These are phyloP conservation scores for Pangasius larnaudii DNA, from an alignment of 2,797 vertebrate genomes.

Conservation along the genomic window DNA sequence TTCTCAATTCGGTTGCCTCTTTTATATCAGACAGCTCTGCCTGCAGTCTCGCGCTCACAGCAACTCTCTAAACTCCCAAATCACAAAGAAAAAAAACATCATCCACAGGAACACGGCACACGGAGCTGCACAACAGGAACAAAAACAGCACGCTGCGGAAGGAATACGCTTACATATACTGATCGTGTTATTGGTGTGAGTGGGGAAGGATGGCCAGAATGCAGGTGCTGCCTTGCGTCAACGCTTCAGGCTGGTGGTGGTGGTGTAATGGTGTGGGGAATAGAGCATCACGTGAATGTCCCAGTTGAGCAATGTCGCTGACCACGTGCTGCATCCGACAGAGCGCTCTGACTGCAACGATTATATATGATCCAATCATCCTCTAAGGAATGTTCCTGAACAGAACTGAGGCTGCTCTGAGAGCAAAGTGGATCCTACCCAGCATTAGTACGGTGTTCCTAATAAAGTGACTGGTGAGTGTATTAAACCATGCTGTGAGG, in stretches of 20 bases:
- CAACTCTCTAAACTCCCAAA: neutral
- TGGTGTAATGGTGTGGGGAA: neutral
- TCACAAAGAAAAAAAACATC: neutral
- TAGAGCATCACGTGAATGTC: neutral
- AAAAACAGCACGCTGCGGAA: neutral
- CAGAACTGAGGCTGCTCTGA: neutral
- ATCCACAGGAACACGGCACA: neutral
- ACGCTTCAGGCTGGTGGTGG: neutral
- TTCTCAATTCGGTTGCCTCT: neutral
- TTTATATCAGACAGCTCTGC: neutral
- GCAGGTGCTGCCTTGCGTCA: neutral
- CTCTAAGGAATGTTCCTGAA: neutral
- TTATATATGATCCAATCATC: neutral
- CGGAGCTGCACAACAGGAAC: neutral
- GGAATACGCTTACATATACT: neutral
- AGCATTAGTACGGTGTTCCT: neutral
- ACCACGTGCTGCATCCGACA: neutral
- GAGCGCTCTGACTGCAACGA: neutral
- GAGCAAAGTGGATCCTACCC: neutral
- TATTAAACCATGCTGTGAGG: neutral
- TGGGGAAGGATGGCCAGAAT: neutral
- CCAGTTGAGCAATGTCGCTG: neutral
- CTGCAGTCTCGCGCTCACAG: neutral
- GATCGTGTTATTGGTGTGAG: neutral
- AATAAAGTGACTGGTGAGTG: neutral